These are phyloP conservation scores for Orthonychiurus folsomi DNA, from an alignment of 2,888 invertebrate genomes.

Conservation along the genomic window DNA sequence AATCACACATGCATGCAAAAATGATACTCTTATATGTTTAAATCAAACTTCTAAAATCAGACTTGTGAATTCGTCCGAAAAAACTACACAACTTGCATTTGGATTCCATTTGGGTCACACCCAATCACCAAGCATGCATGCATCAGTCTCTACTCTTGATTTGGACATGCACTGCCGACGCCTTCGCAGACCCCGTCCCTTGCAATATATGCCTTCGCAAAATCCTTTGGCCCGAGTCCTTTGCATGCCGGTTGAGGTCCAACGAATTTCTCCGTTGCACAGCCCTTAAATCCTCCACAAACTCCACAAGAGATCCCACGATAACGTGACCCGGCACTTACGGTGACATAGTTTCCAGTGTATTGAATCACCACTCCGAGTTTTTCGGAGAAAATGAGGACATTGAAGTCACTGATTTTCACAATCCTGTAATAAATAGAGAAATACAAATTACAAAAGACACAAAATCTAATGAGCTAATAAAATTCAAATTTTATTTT, in stretches of 20 bases:
- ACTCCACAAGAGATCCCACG: constrained; percentile 38
- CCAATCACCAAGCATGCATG: no score
- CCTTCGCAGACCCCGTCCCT: constrained; percentile 36
- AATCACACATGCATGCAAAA: no score
- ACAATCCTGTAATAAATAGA: constrained; percentile 21
- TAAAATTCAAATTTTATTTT: no score
- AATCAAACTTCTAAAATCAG: no score
- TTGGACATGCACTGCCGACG: constrained; percentile 29
- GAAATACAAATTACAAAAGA: background rate
- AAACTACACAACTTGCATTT: no score
- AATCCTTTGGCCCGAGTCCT: constrained; percentile 29
- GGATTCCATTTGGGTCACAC: no score
- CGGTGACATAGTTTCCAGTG: constrained; percentile 38
- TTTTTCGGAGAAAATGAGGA: constrained; percentile 31
- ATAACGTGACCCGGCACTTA: constrained; percentile 36
- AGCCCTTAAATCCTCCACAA: constrained; percentile 40
- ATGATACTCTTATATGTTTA: no score
- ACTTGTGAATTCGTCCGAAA: no score
- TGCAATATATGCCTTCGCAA: constrained; percentile 39
- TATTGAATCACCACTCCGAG: constrained; percentile 36
- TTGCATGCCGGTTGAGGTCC: constrained; percentile 35
- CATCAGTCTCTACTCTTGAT: no score
- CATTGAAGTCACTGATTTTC: constrained; percentile 36
- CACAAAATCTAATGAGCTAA: constrained; percentile 3
- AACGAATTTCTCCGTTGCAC: constrained; percentile 32